A percentile compares a stretch with the other conserved stretches of the same genome.
phyloP scores from a whole-genome alignment of 2,113 vertebrate genomes.

The Cryptomyrus ogoouensis region DNA sequence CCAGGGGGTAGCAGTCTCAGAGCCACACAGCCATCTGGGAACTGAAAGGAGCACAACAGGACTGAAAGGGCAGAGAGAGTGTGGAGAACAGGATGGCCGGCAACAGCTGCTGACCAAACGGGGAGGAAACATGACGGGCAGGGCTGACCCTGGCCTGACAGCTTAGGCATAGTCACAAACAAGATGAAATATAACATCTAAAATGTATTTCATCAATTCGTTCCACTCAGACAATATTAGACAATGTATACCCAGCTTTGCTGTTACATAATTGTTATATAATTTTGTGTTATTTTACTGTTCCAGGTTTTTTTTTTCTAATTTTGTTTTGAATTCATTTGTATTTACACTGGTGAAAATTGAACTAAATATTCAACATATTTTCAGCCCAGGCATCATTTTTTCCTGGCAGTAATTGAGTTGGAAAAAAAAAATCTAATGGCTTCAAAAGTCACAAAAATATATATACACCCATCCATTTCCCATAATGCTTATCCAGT shows the following conservation, averaged over 20 bases:
- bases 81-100: no score
- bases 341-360: background rate
- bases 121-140: no score
- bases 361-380: background rate
- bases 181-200: background rate
- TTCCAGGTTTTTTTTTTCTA: background rate
- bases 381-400: background rate
- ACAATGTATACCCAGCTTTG: background rate
- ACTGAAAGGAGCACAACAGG: no score
- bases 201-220: background rate
- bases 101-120: no score
- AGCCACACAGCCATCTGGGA: no score
- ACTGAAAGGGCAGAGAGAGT: no score
- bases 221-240: background rate
- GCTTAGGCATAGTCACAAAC: background rate
- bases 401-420: background rate
- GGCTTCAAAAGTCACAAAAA: background rate
- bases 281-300: background rate
- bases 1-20: no score
- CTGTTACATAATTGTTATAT: background rate
- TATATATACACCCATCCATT: background rate
- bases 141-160: background rate
- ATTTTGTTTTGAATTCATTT: background rate
- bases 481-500: background rate
- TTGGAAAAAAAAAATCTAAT: background rate